These are phyloP conservation scores for Chaenodraco wilsoni DNA, from an alignment of 2,797 vertebrate genomes.

Conservation along the genomic window DNA sequence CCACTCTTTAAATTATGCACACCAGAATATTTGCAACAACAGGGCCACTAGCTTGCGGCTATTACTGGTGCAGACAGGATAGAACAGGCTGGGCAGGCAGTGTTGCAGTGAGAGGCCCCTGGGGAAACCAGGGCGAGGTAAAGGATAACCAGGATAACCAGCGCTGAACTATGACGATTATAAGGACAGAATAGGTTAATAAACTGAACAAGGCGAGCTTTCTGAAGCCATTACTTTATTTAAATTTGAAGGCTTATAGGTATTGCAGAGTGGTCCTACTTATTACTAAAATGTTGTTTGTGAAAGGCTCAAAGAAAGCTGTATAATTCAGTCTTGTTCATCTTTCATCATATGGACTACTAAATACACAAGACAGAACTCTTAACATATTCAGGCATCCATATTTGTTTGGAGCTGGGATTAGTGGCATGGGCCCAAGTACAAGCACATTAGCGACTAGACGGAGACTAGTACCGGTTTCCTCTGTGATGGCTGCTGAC, in stretches of 20 bases:
- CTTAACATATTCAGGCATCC: constrained; percentile 5
- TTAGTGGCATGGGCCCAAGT: background rate
- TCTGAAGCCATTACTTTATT: constrained; percentile 17
- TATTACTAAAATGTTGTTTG: background rate
- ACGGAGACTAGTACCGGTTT: constrained; percentile 21
- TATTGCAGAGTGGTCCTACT: background rate
- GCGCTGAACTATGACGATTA: constrained; percentile 40
- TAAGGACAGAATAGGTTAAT: constrained; percentile 59
- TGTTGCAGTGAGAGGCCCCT: constrained; percentile 45
- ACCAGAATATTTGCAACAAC: constrained; percentile 34
- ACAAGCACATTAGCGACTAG: constrained; percentile 2
- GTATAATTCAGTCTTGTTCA: background rate
- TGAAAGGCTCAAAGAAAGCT: constrained; percentile 7
- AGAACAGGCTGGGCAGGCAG: constrained; percentile 45
- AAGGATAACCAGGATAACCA: constrained; percentile 57
- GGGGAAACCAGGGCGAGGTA: constrained; percentile 40
- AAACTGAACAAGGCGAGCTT: constrained; percentile 29
- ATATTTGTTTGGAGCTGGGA: constrained; percentile 24
- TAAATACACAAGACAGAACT: background rate
- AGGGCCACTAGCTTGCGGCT: constrained; percentile 54
- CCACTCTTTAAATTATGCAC: constrained; percentile 46
- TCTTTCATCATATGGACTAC: background rate
- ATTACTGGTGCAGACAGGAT: constrained; percentile 60
- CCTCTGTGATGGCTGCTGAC: constrained; percentile 22
- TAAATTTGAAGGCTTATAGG: constrained; percentile 29